Conservation (phyloP, 1,140 invertebrate species). For the Calliphora vicina region DNA sequence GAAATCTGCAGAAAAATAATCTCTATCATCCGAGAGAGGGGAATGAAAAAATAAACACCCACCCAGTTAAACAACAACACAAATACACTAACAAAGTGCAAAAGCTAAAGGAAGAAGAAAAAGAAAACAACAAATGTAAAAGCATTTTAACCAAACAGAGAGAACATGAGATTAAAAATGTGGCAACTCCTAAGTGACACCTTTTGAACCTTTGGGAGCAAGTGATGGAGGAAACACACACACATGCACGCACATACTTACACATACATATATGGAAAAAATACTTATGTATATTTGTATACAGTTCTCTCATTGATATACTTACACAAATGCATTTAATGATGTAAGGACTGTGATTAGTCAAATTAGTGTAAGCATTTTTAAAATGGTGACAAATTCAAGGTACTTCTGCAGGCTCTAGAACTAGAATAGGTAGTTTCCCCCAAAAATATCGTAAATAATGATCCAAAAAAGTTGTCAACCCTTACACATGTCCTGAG, state of each 20-base stretch:
- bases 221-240: neutral
- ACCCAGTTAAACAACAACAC: no score
- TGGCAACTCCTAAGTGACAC: constrained; percentile 52
- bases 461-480: no score
- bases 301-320: neutral
- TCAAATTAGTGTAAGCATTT: no score
- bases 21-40: neutral
- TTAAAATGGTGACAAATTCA: no score
- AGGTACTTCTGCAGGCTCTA: no score
- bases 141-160: constrained; percentile 14
- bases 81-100: neutral
- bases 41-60: neutral
- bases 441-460: no score
- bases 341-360: neutral
- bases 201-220: constrained; percentile 45
- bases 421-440: no score
- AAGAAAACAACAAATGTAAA: neutral
- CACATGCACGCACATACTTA: neutral
- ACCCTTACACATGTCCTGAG: no score
- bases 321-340: neutral
- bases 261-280: neutral
- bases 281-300: neutral
- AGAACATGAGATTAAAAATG: constrained; percentile 47
- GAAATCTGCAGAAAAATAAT: neutral
- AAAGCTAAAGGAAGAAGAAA: neutral